Evolutionary conservation across 2,797 vertebrate genomes (phyloP).

Genomic region (Anas flavirostris): DNA sequence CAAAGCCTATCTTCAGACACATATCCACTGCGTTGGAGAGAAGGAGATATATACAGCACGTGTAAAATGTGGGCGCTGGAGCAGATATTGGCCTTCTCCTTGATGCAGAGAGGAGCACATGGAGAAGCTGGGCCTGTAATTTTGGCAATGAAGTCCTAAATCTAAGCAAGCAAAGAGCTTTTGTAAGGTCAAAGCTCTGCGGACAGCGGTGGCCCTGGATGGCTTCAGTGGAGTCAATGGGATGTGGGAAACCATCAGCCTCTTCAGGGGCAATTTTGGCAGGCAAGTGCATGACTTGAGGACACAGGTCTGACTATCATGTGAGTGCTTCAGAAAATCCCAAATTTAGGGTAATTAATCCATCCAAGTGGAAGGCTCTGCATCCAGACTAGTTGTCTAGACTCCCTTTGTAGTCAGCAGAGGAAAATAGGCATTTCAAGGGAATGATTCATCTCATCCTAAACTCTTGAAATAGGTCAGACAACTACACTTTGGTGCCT

Average conservation of each 20-base stretch:
- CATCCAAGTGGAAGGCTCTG: constrained; percentile 18
- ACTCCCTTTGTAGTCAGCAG: constrained; percentile 61
- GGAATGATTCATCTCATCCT: constrained; percentile 48
- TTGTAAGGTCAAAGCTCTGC: neutral
- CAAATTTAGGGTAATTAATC: constrained; percentile 55
- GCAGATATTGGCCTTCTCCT: neutral
- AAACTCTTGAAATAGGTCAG: constrained; percentile 48
- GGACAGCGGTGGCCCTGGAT: neutral
- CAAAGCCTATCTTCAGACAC: neutral
- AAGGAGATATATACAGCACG: accelerated
- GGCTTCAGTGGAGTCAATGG: neutral
- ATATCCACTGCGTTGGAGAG: neutral
- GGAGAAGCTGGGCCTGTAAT: neutral
- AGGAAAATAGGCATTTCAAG: constrained; percentile 14
- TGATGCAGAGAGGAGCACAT: accelerated
- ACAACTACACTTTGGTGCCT: neutral
- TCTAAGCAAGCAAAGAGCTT: neutral
- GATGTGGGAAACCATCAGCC: neutral
- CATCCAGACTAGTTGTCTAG: constrained; percentile 54
- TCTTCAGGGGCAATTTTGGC: neutral
- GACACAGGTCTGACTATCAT: neutral
- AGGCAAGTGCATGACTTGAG: neutral
- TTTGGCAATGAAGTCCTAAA: neutral
- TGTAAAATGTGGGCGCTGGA: neutral
- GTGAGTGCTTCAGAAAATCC: neutral